Evolutionary conservation across 2,797 vertebrate genomes (phyloP), one percentile per base, ranked within the genome.

Genomic region (Rhynchotus rufescens): DNA sequence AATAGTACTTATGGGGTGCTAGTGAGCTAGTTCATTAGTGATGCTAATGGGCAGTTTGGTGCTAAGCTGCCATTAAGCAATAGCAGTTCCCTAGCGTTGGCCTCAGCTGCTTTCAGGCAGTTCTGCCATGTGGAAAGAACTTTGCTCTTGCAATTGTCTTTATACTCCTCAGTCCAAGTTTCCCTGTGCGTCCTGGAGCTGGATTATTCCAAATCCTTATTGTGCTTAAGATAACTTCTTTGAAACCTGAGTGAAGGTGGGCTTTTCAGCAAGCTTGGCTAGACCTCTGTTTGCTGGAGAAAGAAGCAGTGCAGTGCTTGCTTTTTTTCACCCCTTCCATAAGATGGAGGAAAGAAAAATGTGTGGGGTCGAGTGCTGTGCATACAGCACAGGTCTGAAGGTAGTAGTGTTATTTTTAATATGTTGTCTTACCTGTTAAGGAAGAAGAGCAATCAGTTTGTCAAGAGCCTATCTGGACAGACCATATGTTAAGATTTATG

Each of bases 241-340:
- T 56, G 52, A 56, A 56, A 21, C 56, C n/a, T 77, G 14, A 13
- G 38, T 51, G 69, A 47, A 51, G 9, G 8, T 45, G 3, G 5
- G 54, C 7, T 47, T 79, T 44, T 51, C 25, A 71, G 42, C 19
- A 61, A 40, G 30, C 52, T 42, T 30, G 15, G 20, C 25, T 80
- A 77, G 49, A 0, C 2, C n/a, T 52, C 49, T 64, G 28, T 66
- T 59, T 6, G 49, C 30, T 0, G 0, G 38, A 71, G 38, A 26
- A 32, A 85, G 74, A 59, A 86, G 17, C 66, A 87, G 69, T 1
- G 1, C 47, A 66, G 16, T n/a, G 19, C 22, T 15, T 13, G 0
- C 9, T 26, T 76, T 20, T 10, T 78, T 56, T 38, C 30, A n/a
- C 16, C 0, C 0, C 21, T 20, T 73, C 25, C 4, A 1, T 2